Evolutionary conservation across 1,140 invertebrate species (phyloP).

Genomic region (Nixonia krombeini): DNA sequence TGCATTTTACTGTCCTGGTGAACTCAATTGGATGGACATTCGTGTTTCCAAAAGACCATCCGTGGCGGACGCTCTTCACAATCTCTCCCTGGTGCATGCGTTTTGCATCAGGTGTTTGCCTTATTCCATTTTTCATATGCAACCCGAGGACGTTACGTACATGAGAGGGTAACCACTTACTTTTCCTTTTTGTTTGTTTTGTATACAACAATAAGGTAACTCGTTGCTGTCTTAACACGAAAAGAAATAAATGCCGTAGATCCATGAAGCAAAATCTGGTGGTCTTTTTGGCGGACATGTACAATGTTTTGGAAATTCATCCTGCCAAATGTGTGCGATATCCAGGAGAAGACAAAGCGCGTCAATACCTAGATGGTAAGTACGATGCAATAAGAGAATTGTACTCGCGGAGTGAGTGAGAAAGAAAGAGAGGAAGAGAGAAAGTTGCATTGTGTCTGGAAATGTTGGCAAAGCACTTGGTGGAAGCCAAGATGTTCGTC

Average conservation of each 20-base stretch:
- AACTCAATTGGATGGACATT: conserved; percentile 83
- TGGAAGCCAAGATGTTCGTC: conserved; percentile 15
- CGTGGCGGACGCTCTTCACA: conserved; percentile 93
- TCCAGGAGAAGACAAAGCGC: conserved; percentile 74
- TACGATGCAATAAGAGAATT: conserved; percentile 29
- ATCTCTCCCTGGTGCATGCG: conserved; percentile 89
- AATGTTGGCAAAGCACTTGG: conserved; percentile 14
- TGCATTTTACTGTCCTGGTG: conserved; percentile 94
- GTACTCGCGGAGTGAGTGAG: no score
- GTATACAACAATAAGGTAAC: conserved; percentile 4
- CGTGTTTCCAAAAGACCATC: conserved; percentile 80
- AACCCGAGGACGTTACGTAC: conserved; percentile 96
- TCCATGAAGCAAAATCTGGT: conserved; percentile 94
- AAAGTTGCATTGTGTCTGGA: conserved; percentile 6
- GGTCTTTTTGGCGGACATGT: conserved; percentile 95
- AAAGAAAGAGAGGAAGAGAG: no score
- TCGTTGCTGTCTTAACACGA: conserved; percentile 11
- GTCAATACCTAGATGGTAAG: conserved; percentile 69
- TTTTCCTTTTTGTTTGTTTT: conserved; percentile 9
- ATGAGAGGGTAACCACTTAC: conserved; percentile 84
- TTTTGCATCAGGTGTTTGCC: conserved; percentile 91
- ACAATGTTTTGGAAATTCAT: conserved; percentile 95
- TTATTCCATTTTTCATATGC: conserved; percentile 93
- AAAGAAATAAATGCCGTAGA: conserved; percentile 70
- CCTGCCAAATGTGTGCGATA: conserved; percentile 89